These are phyloP conservation scores for Apotomis capreana DNA, from an alignment of 2,888 invertebrate species.

Conservation along the genomic window DNA sequence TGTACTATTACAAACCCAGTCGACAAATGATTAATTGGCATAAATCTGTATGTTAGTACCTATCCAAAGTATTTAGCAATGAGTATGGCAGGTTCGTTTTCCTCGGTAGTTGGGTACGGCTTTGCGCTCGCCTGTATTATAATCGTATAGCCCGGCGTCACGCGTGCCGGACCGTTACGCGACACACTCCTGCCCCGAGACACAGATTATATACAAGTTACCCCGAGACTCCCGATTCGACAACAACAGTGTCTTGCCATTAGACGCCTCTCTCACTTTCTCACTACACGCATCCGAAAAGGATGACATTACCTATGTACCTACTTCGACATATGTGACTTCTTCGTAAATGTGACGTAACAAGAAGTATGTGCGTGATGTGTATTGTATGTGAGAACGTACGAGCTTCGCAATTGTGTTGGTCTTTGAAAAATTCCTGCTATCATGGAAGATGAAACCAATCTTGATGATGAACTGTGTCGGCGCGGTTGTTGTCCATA, in stretches of 20 bases:
- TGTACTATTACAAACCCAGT: no score
- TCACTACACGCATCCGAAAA: slow-evolving; percentile 10
- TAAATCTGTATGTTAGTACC: no score
- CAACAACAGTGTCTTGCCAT: slow-evolving; percentile 17
- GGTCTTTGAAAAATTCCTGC: slow-evolving; percentile 14
- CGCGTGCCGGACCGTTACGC: slow-evolving; percentile 62
- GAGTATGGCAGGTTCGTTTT: neutral
- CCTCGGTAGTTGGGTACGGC: neutral
- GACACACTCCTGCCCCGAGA: slow-evolving; percentile 62
- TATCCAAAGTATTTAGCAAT: no score
- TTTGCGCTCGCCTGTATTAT: neutral
- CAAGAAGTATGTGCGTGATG: neutral
- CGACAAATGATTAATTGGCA: no score
- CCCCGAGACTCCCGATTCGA: slow-evolving; percentile 30
- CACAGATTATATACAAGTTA: no score
- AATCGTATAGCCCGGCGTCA: slow-evolving; percentile 34
- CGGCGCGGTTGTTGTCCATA: slow-evolving; percentile 51
- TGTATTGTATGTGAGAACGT: neutral
- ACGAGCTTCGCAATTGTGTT: slow-evolving; percentile 5
- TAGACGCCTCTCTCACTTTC: slow-evolving; percentile 27
- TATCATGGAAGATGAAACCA: slow-evolving; percentile 26
- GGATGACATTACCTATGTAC: slow-evolving; percentile 2
- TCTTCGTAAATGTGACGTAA: slow-evolving; percentile 10
- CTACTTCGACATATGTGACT: slow-evolving; percentile 2
- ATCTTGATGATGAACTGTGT: slow-evolving; percentile 32